phyloP scores from a whole-genome alignment of 2,113 vertebrate genomes.

The Ceyx melanurus region DNA sequence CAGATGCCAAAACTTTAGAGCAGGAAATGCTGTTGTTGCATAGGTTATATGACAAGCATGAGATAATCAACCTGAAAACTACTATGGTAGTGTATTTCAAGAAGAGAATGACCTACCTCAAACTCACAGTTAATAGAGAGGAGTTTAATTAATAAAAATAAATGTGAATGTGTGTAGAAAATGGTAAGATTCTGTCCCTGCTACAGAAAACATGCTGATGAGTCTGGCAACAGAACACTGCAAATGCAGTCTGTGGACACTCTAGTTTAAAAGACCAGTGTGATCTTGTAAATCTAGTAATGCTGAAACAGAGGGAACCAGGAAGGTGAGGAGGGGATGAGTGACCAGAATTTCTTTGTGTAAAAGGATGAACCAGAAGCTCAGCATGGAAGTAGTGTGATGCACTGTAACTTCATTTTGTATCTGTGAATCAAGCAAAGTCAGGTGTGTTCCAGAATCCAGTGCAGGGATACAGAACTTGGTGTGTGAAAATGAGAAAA shows the following conservation, averaged over 20 bases:
- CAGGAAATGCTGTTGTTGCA: background rate
- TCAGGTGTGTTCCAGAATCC: background rate
- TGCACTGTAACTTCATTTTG: background rate
- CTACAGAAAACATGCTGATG: background rate
- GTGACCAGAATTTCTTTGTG: background rate
- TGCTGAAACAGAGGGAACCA: background rate
- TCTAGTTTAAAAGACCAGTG: background rate
- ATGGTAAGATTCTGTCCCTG: background rate
- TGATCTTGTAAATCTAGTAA: slow-evolving; percentile 26
- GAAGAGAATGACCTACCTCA: background rate
- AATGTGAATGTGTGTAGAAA: background rate
- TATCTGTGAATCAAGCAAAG: background rate
- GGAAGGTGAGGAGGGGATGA: background rate
- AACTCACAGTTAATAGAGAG: background rate
- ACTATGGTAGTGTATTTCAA: background rate
- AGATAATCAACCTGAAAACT: background rate
- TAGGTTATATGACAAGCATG: background rate
- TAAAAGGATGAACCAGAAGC: background rate
- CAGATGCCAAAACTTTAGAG: background rate
- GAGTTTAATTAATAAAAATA: background rate
- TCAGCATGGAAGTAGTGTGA: background rate
- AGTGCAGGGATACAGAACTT: background rate
- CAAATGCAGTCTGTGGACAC: background rate
- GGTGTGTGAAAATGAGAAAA: background rate
- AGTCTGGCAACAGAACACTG: background rate